Evolutionary conservation across 2,888 invertebrate species (phyloP).

Genomic region (Falcaria lacertinaria): DNA sequence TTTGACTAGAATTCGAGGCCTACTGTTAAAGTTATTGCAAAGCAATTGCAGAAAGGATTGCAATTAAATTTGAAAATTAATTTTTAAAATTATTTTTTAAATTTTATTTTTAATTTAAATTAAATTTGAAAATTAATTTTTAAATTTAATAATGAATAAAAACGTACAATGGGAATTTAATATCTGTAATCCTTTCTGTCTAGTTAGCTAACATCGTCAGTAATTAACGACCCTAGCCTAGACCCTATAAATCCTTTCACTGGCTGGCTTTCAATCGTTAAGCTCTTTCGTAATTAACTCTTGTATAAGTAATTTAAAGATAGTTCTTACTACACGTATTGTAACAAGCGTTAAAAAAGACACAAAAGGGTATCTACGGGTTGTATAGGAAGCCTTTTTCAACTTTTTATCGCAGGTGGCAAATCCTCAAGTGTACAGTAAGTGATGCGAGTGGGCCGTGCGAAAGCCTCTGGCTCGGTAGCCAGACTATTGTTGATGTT

Average conservation of each 20-base stretch:
- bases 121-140: no score
- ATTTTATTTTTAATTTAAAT: no score
- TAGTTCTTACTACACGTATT: no score
- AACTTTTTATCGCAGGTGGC: slow-evolving; percentile 68
- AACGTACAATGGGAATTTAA: background rate
- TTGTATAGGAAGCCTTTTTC: slow-evolving; percentile 21
- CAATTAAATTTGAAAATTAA: no score
- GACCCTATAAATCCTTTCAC: slow-evolving; percentile 52
- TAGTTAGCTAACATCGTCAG: slow-evolving; percentile 13
- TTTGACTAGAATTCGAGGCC: no score
- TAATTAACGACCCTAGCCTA: slow-evolving; percentile 21
- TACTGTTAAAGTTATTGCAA: no score
- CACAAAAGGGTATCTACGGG: slow-evolving; percentile 41
- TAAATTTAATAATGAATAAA: no score
- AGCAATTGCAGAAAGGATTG: no score
- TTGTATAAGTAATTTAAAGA: no score
- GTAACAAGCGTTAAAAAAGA: slow-evolving; percentile 45
- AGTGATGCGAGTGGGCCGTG: slow-evolving; percentile 54
- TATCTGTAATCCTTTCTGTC: slow-evolving; percentile 4
- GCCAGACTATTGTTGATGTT: slow-evolving; percentile 47
- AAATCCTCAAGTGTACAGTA: slow-evolving; percentile 69
- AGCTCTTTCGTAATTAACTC: slow-evolving; percentile 47
- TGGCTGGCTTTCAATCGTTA: slow-evolving; percentile 43
- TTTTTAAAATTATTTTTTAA: no score
- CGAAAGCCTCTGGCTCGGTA: slow-evolving; percentile 47